These are phyloP conservation scores for Crypturellus tataupa DNA, from an alignment of 2,797 vertebrate species.

Conservation along the genomic window DNA sequence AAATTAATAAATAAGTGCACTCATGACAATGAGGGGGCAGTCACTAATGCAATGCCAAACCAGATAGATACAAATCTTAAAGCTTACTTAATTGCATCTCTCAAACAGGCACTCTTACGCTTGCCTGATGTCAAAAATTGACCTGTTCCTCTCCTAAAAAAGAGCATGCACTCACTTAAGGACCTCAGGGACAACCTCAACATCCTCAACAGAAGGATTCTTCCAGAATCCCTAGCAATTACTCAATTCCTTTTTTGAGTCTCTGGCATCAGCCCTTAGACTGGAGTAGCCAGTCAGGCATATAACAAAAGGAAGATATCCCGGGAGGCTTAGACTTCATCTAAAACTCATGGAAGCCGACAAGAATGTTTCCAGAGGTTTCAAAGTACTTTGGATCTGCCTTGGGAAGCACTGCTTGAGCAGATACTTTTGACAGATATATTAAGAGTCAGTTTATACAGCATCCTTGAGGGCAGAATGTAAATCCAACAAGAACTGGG, in stretches of 20 bases:
- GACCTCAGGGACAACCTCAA: background rate
- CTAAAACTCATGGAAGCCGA: background rate
- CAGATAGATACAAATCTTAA: background rate
- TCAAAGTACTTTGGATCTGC: background rate
- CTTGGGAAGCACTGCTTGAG: background rate
- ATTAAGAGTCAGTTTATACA: background rate
- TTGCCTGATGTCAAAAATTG: background rate
- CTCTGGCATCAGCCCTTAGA: background rate
- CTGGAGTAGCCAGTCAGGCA: background rate
- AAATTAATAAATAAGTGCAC: background rate
- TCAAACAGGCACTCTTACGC: fast-evolving
- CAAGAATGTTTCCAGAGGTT: background rate
- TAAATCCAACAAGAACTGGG: background rate
- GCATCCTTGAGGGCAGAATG: background rate
- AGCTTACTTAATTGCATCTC: background rate
- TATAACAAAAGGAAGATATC: background rate
- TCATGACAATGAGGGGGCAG: background rate
- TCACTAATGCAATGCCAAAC: background rate
- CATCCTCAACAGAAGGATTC: background rate
- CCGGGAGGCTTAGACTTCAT: background rate
- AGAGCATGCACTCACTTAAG: background rate
- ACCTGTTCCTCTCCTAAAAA: background rate
- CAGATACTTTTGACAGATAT: background rate
- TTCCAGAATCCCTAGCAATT: background rate
- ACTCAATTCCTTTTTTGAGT: background rate